Evolutionary conservation across 2,888 invertebrate species (phyloP).

Genomic region (Cataglyphis cursor): DNA sequence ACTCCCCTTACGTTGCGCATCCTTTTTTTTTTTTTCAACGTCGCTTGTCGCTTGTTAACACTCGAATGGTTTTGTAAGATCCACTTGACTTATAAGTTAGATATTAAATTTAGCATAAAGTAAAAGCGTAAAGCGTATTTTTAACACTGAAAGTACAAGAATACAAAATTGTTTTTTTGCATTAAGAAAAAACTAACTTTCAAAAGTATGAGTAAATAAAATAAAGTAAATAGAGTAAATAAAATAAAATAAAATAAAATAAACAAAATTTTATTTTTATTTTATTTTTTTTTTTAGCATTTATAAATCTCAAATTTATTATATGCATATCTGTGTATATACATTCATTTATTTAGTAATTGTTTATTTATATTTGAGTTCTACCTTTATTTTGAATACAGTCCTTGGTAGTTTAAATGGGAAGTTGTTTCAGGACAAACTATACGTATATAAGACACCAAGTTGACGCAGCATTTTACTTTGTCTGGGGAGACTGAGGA

Average conservation of each 20-base stretch:
- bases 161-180: conserved; percentile 7
- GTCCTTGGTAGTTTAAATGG: neutral
- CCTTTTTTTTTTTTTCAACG: conserved; percentile 45
- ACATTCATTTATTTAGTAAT: neutral
- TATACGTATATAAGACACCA: neutral
- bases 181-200: neutral
- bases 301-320: neutral
- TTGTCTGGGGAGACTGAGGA: neutral
- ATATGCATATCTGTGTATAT: neutral
- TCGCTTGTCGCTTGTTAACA: conserved; percentile 39
- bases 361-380: neutral
- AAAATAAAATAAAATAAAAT: too few species aligned
- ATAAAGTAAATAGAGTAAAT: too few species aligned
- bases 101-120: conserved; percentile 12
- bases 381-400: neutral
- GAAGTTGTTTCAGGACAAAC: neutral
- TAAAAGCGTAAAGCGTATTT: neutral
- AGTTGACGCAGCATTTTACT: neutral
- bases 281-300: too few species aligned
- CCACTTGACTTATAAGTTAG: conserved; percentile 49
- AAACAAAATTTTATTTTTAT: too few species aligned
- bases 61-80: conserved; percentile 36
- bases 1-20: conserved; percentile 2
- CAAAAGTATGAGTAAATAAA: neutral
- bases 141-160: neutral